Conservation (phyloP, 2,797 vertebrate genomes). For the Dendrocincla tyrannina region DNA sequence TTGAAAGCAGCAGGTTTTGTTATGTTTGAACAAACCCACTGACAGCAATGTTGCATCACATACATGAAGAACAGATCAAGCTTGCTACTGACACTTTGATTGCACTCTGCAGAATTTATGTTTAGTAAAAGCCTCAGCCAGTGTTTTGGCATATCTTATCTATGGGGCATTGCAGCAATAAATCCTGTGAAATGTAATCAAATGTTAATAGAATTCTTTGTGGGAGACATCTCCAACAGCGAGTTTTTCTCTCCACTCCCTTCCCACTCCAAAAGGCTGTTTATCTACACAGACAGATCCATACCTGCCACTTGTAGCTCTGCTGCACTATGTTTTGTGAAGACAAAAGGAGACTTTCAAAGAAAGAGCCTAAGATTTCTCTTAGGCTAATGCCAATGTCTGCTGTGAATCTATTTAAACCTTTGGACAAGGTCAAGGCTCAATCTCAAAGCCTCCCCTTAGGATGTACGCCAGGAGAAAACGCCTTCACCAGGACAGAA, state of each 20-base stretch:
- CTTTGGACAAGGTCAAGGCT: not conserved
- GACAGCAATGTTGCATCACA: not conserved
- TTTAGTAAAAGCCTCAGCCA: not conserved
- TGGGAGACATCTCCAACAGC: not conserved
- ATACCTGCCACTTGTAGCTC: not conserved
- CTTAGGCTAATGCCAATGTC: not conserved
- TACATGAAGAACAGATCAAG: not conserved
- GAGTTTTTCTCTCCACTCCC: not conserved
- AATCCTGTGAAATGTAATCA: constrained; percentile 60
- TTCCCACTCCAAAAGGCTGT: not conserved
- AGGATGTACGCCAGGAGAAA: not conserved
- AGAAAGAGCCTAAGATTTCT: not conserved
- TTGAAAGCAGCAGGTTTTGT: not conserved
- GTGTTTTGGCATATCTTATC: constrained; percentile 33
- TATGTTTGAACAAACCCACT: not conserved
- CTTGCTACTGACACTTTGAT: constrained; percentile 24
- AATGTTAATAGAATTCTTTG: constrained; percentile 39
- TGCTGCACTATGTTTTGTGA: not conserved
- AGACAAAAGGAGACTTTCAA: not conserved
- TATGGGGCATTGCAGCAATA: constrained; percentile 25
- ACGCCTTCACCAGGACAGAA: not conserved
- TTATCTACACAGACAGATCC: not conserved
- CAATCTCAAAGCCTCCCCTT: not conserved
- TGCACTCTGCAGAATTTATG: constrained; percentile 43
- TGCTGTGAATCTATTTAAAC: not conserved